Base-by-base conservation (phyloP, 2,113 vertebrate genomes). In the Hepsetus odoe region DNA sequence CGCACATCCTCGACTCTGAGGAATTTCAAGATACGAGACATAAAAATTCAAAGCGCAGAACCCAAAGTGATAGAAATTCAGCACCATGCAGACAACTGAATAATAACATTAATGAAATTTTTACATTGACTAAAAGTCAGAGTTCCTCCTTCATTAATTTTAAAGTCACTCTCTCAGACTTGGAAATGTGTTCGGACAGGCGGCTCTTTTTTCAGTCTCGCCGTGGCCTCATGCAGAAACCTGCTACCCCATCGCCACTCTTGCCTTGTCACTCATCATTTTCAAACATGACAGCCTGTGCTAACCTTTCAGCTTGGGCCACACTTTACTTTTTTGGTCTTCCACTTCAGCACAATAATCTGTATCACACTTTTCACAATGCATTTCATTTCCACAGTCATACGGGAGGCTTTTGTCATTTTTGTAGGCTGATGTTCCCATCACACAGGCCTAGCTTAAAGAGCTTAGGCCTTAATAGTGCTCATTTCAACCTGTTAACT, bases 91-190 rank as follows among this genome's bases (percentile, higher is more conserved):
- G 89, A 87, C 88, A 85, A 89, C 80, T 85, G 90, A 89, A 91
- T 88, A 91, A 90, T 89, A 88, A 82, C 84, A 87, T 90, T 91
- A 88, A 90, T 92, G 88, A 87, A 65, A 90, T 89, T 91, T 91
- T 90, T 88, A 89, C 87, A 85, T 84, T 84, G 83, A 89, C 87
- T 86, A 86, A 88, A 88, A 90, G 86, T 90, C 87, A 83, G 85
- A 87, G 81, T 89, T 86, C 82, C 80, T 73, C 77, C 84, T 86
- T 91, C 88, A 90, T 92, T 91, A 86, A 87, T 89, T 89, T 89
- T 88, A 84, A 84, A 89, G 77, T 83, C 76, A 9, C 40, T 85
- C 80, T 81, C 86, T 66, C 80, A 76, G 87, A 80, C 68, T 81
- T 65, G 28, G 69, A 85, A 85, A 70, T 56, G 44, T 44, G 68